Conservation (phyloP, 2,797 vertebrate genomes). For the Synanceia verrucosa region DNA sequence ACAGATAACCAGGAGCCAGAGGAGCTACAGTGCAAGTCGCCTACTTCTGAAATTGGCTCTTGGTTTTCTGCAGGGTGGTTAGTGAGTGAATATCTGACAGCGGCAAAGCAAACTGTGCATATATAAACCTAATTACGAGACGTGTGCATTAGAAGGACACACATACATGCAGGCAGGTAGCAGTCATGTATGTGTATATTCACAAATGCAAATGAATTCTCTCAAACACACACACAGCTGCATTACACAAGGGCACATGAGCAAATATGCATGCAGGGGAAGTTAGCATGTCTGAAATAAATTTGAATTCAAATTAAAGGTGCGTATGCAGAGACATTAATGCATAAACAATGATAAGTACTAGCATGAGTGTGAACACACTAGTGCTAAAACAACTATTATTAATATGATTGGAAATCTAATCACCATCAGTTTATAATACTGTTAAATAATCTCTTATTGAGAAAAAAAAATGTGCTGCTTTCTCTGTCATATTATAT, state of each 20-base stretch:
- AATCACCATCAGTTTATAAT: neutral
- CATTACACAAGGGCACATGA: neutral
- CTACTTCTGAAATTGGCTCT: constrained; percentile 58
- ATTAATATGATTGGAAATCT: neutral
- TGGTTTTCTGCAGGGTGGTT: constrained; percentile 51
- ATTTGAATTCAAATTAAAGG: too few species aligned
- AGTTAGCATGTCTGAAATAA: neutral
- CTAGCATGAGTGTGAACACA: neutral
- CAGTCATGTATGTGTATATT: neutral
- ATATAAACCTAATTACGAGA: constrained; percentile 48
- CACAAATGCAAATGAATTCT: constrained; percentile 20
- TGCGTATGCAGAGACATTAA: neutral
- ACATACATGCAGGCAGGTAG: neutral
- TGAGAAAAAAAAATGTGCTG: neutral
- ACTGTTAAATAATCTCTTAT: neutral
- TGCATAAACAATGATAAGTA: neutral
- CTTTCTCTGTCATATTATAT: neutral
- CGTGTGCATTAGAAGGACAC: neutral
- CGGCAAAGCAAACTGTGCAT: constrained; percentile 40
- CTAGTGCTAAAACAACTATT: neutral
- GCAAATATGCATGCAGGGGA: constrained; percentile 17
- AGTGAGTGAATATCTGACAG: constrained; percentile 36
- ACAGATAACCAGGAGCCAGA: constrained; percentile 58
- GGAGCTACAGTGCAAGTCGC: constrained; percentile 50
- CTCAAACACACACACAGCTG: neutral